Conservation (phyloP, 2,797 vertebrate species). For the Borostomias antarcticus region DNA sequence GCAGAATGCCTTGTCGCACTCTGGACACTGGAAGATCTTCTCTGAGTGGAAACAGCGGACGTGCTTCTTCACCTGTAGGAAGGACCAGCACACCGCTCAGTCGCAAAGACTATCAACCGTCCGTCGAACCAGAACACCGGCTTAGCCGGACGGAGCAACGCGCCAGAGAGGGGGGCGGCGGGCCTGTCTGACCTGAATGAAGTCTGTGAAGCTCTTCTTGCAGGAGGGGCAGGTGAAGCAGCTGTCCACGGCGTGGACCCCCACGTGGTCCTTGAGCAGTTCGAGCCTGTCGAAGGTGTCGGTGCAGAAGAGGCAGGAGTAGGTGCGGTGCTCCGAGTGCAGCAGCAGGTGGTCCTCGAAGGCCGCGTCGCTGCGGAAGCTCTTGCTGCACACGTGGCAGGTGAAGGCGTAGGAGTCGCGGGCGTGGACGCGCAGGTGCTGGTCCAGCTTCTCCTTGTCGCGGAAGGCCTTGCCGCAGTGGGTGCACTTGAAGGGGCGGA, state of each 20-base stretch:
- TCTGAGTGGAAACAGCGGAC: constrained; percentile 98
- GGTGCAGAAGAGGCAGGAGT: constrained; percentile 92
- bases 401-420: constrained; percentile 89
- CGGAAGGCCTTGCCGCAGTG: constrained; percentile 97
- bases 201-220: constrained; percentile 94
- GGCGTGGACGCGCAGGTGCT: constrained; percentile 92
- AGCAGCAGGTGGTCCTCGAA: constrained; percentile 93
- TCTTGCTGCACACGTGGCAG: constrained; percentile 96
- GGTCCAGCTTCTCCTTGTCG: constrained; percentile 96
- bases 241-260: constrained; percentile 87
- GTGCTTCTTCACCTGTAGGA: constrained; percentile 91
- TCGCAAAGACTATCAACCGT: not conserved
- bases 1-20: constrained; percentile 98
- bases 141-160: not conserved
- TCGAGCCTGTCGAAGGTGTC: constrained; percentile 94
- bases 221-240: constrained; percentile 94
- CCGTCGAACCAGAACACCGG: not conserved
- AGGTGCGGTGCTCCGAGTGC: constrained; percentile 92
- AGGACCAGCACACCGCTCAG: constrained; percentile 17
- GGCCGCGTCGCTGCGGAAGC: constrained; percentile 85
- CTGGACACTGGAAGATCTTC: constrained; percentile 94
- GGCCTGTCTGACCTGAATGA: constrained; percentile 58
- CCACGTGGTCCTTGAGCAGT: constrained; percentile 93
- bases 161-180: not conserved
- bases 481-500: constrained; percentile 94